Evolutionary conservation across 2,113 vertebrate species (phyloP).

Genomic region (Lethenteron reissneri): DNA sequence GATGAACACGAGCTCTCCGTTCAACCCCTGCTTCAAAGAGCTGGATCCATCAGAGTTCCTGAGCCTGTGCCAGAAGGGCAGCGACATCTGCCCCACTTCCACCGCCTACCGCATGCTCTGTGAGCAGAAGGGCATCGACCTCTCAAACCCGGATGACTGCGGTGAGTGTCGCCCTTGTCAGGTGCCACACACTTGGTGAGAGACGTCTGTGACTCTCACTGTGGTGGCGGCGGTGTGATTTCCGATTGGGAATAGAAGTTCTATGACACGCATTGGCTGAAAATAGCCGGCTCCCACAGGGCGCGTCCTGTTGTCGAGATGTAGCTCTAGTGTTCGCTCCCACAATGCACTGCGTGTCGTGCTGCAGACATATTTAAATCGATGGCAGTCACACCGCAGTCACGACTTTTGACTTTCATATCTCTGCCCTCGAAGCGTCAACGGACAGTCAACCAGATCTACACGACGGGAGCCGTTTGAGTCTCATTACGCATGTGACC

Average conservation of each 20-base stretch:
- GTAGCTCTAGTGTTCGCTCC: background rate
- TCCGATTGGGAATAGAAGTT: background rate
- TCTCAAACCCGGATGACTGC: background rate
- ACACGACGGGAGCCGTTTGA: too few relatives aligned
- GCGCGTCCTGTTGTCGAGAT: background rate
- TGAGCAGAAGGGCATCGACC: background rate
- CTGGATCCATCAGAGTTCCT: slow-evolving; percentile 1
- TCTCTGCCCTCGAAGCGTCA: too few relatives aligned
- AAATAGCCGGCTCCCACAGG: background rate
- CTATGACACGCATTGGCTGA: background rate
- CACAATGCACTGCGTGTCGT: background rate
- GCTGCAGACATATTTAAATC: too few relatives aligned
- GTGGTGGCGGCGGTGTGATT: background rate
- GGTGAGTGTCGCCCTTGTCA: background rate
- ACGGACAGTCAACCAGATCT: too few relatives aligned
- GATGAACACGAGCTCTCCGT: slow-evolving; percentile 3
- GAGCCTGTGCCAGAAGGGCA: slow-evolving; percentile 5
- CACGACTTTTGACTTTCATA: too few relatives aligned
- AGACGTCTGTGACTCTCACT: background rate
- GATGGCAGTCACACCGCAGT: too few relatives aligned
- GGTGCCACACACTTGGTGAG: too few relatives aligned
- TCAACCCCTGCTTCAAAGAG: background rate
- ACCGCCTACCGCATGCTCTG: background rate
- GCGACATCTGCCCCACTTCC: background rate
- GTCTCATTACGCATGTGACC: too few relatives aligned